Percentiles rank a stretch among this genome's conserved stretches.
These are phyloP conservation scores for Copidosoma floridanum DNA, from an alignment of 1,140 invertebrate species.

Conservation along the genomic window DNA sequence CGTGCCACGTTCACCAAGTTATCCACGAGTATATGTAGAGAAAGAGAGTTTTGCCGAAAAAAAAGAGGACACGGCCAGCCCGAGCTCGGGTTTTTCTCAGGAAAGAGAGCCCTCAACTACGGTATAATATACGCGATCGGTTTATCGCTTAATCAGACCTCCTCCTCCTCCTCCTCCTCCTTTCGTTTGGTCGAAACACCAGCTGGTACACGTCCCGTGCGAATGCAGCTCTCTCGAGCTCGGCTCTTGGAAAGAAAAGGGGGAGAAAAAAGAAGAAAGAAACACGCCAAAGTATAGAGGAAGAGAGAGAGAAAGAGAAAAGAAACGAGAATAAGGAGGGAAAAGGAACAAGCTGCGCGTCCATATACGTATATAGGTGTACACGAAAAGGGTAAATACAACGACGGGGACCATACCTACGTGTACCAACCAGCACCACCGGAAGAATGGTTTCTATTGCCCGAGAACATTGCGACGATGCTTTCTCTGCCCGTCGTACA, in stretches of 20 bases:
- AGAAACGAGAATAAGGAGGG: constrained; percentile 27
- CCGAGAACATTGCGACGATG: constrained; percentile 40
- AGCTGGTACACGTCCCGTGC: background rate
- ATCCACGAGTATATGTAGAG: too few species aligned
- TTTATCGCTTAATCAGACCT: constrained; percentile 21
- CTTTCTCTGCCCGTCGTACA: constrained; percentile 13
- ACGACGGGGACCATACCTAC: too few species aligned
- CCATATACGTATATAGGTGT: too few species aligned
- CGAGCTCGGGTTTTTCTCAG: background rate
- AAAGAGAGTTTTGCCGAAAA: background rate
- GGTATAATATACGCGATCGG: constrained; percentile 10
- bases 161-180: background rate
- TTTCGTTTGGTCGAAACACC: background rate
- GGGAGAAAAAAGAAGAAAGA: constrained; percentile 15
- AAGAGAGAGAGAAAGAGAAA: constrained; percentile 22
- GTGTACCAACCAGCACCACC: constrained; percentile 27
- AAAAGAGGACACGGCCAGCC: background rate
- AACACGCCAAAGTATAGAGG: constrained; percentile 7
- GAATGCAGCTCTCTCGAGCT: background rate
- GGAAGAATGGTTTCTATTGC: constrained; percentile 41
- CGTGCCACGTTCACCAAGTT: too few species aligned
- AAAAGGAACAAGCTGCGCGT: constrained; percentile 19
- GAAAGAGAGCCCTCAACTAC: too few species aligned
- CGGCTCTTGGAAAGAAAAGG: background rate
- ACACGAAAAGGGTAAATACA: too few species aligned